Percentiles rank a stretch among this genome's conserved stretches.
Evolutionary conservation across 1,140 invertebrate species (phyloP).

Genomic region (Brachionus koreanus): DNA sequence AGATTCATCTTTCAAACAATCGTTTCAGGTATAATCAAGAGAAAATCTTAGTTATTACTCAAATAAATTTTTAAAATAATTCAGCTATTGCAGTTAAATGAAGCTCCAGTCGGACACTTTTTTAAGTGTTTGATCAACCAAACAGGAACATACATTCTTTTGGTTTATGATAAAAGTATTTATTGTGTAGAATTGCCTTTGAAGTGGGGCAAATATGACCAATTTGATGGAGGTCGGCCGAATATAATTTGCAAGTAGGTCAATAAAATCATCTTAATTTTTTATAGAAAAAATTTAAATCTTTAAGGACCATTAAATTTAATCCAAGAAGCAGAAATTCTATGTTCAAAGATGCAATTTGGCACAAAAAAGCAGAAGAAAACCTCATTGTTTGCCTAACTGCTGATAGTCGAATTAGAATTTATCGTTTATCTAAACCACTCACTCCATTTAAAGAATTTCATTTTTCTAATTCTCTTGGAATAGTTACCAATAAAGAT

Average conservation of each 20-base stretch:
- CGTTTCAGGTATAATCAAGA: not conserved
- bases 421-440: not conserved
- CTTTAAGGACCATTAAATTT: not conserved
- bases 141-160: not conserved
- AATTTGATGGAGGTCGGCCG: not conserved
- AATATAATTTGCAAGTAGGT: not conserved
- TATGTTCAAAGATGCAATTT: not conserved
- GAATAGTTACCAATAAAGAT: not conserved
- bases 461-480: not conserved
- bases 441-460: not conserved
- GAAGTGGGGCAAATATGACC: slow-evolving; percentile 18
- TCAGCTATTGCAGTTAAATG: not conserved
- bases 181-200: slow-evolving; percentile 9
- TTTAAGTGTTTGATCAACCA: not conserved
- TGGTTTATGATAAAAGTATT: slow-evolving; percentile 9
- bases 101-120: not conserved
- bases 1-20: not conserved
- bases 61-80: not conserved
- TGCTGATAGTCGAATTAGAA: not conserved
- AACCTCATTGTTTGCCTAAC: not conserved
- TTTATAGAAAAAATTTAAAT: not conserved
- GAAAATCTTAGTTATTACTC: not conserved
- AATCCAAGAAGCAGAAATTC: not conserved
- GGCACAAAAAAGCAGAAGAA: not conserved
- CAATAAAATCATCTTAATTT: not conserved